Conservation (phyloP, 2,113 vertebrate species). For the Climacteris rufus region DNA sequence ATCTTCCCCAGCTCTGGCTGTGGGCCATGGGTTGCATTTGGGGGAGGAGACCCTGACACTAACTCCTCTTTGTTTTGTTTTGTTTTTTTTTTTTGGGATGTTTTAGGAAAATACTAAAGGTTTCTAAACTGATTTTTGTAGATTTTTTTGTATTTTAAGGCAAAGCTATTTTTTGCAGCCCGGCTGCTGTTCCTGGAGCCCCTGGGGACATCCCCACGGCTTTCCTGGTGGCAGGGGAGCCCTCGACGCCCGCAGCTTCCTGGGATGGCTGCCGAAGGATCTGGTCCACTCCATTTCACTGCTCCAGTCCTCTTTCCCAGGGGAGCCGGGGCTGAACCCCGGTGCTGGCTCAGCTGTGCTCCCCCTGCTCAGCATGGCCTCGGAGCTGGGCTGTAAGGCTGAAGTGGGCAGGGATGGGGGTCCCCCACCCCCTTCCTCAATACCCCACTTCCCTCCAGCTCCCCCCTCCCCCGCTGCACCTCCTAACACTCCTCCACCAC, state of each 20-base stretch:
- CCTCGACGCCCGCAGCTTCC: background rate
- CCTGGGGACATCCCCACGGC: background rate
- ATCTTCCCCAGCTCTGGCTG: conserved; percentile 22
- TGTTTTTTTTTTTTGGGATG: background rate
- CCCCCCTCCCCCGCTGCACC: background rate
- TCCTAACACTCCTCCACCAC: conserved; percentile 55
- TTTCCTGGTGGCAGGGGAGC: background rate
- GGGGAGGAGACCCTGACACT: conserved; percentile 39
- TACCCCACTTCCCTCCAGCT: background rate
- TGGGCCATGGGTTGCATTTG: conserved; percentile 32
- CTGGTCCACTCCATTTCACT: conserved; percentile 59
- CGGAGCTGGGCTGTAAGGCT: background rate
- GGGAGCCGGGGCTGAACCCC: background rate
- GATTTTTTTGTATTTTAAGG: conserved; percentile 77
- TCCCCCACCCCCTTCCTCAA: background rate
- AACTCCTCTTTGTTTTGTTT: background rate
- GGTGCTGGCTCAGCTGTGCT: background rate
- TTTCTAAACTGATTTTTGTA: conserved; percentile 79
- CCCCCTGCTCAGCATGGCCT: background rate
- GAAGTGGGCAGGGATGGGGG: background rate
- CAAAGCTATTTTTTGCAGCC: conserved; percentile 63
- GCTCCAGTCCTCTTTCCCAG: background rate
- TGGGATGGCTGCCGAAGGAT: background rate
- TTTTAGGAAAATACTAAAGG: conserved; percentile 38
- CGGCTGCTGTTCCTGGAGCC: background rate